Evolutionary conservation across 2,113 vertebrate species (phyloP).

Genomic region (Cryptotis parvus): DNA sequence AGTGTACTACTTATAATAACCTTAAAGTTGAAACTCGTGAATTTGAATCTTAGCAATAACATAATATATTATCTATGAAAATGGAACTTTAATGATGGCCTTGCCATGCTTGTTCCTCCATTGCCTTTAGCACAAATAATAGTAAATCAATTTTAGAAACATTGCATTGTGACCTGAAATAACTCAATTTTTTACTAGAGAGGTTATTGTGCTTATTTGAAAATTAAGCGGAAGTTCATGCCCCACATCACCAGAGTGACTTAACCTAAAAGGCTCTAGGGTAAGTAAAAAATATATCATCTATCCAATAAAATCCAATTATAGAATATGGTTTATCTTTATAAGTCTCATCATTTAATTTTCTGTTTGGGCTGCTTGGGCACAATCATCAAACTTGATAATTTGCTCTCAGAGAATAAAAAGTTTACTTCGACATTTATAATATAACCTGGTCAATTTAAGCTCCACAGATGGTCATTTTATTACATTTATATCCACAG

Average conservation of each 20-base stretch:
- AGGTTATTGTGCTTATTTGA: conserved; percentile 53
- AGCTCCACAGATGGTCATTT: conserved; percentile 40
- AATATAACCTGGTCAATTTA: conserved; percentile 9
- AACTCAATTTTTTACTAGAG: conserved; percentile 68
- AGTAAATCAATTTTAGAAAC: conserved; percentile 65
- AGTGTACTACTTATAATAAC: conserved; percentile 21
- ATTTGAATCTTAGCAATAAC: background rate
- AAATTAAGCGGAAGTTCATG: conserved; percentile 79
- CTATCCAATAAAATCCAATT: conserved; percentile 69
- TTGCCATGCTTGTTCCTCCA: conserved; percentile 43
- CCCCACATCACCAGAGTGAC: conserved; percentile 59
- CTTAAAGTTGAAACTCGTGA: conserved; percentile 18
- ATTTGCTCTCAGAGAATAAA: conserved; percentile 49
- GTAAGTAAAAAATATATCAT: conserved; percentile 52
- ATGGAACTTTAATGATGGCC: conserved; percentile 64
- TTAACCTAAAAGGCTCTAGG: conserved; percentile 69
- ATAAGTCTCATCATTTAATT: conserved; percentile 51
- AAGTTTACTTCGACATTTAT: conserved; percentile 33
- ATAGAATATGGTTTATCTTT: conserved; percentile 64
- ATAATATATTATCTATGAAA: conserved; percentile 61
- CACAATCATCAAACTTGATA: conserved; percentile 49
- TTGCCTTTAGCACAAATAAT: conserved; percentile 75
- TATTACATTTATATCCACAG: conserved; percentile 26
- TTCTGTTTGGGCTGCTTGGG: conserved; percentile 41
- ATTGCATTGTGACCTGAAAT: conserved; percentile 63